Percentiles rank a stretch among this genome's conserved stretches.
phyloP scores from a whole-genome alignment of 2,797 vertebrate species.

The Lates japonicus region DNA sequence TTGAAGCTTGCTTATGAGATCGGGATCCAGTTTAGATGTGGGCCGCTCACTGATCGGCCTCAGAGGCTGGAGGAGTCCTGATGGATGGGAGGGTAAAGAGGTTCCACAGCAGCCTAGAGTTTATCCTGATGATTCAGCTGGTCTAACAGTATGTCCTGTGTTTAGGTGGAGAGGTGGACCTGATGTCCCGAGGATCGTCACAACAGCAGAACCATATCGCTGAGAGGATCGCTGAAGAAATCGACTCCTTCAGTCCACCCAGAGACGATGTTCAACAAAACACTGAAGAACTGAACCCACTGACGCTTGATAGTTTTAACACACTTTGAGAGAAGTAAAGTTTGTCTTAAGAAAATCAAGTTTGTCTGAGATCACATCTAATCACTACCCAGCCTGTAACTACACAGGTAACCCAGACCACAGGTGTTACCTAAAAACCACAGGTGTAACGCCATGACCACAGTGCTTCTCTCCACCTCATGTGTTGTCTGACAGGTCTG shows the following conservation, averaged over 20 bases:
- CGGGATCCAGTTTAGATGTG: conserved; percentile 96
- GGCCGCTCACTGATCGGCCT: conserved; percentile 91
- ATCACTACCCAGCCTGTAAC: too few relatives aligned
- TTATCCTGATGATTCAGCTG: not conserved
- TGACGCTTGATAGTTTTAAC: not conserved
- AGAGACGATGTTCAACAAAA: conserved; percentile 85
- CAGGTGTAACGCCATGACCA: too few relatives aligned
- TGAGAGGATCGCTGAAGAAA: conserved; percentile 87
- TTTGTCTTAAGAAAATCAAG: not conserved
- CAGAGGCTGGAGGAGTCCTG: conserved; percentile 93
- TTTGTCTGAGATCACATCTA: not conserved
- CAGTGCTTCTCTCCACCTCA: too few relatives aligned
- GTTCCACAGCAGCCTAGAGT: not conserved
- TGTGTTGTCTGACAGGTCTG: too few relatives aligned
- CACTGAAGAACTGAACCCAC: not conserved
- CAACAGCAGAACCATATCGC: conserved; percentile 87
- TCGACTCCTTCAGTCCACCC: conserved; percentile 84
- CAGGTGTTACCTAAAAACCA: too few relatives aligned
- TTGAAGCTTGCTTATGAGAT: conserved; percentile 95
- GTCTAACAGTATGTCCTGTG: not conserved
- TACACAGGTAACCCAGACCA: too few relatives aligned
- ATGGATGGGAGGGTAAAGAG: conserved; percentile 89
- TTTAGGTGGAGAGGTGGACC: conserved; percentile 91
- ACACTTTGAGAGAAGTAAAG: conserved; percentile 24
- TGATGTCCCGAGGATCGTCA: conserved; percentile 95